Evolutionary conservation across 1,140 invertebrate genomes (phyloP).

Genomic region (Orussus abietinus): DNA sequence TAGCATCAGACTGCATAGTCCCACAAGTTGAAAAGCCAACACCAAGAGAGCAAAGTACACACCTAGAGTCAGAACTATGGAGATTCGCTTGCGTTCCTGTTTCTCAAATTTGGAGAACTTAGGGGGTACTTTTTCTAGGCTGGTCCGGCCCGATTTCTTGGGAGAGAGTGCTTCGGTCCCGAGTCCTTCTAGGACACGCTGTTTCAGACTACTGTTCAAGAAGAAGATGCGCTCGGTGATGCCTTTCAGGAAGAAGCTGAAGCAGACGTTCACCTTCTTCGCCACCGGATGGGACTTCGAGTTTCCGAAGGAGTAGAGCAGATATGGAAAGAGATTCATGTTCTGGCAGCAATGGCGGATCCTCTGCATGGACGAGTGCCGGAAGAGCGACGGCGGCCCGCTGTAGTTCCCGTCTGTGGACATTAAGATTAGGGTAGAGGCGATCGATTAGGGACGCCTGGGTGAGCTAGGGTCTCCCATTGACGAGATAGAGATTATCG

Average conservation of each 20-base stretch:
- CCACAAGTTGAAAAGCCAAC: slow-evolving; percentile 32
- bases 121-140: no score
- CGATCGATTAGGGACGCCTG: no score
- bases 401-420: slow-evolving; percentile 42
- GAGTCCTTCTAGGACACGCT: slow-evolving; percentile 15
- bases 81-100: slow-evolving; percentile 27
- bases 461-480: no score
- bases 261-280: slow-evolving; percentile 34
- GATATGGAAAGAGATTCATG: slow-evolving; percentile 45
- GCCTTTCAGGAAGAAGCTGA: slow-evolving; percentile 29
- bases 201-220: slow-evolving; percentile 30
- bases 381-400: slow-evolving; percentile 40
- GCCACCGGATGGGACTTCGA: slow-evolving; percentile 42
- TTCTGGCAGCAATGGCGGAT: slow-evolving; percentile 51
- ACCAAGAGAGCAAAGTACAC: slow-evolving; percentile 42
- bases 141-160: slow-evolving; percentile 10
- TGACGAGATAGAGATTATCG: no score
- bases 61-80: slow-evolving; percentile 25
- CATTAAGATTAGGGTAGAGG: slow-evolving; percentile 8
- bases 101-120: slow-evolving; percentile 12
- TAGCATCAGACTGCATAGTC: slow-evolving; percentile 31
- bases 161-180: neutral
- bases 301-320: slow-evolving; percentile 45
- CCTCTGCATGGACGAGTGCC: slow-evolving; percentile 44
- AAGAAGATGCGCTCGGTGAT: slow-evolving; percentile 32